A percentile compares a stretch with the other conserved stretches of the same genome.
Conservation (phyloP, 2,797 vertebrate genomes). For the Poeciliopsis infans region DNA sequence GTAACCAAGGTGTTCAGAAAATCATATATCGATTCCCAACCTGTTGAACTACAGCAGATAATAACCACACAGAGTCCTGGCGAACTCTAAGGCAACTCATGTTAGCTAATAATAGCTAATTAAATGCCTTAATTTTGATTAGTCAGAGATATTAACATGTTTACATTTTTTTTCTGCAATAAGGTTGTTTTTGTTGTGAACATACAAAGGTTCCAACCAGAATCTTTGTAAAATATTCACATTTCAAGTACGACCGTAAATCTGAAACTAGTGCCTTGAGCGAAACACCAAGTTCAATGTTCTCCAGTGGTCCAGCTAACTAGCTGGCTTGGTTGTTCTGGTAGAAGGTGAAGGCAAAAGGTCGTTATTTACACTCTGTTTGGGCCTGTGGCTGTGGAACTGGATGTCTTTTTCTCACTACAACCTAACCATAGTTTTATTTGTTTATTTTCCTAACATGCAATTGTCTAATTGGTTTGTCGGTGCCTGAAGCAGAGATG, state of each 20-base stretch:
- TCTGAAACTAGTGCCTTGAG: neutral
- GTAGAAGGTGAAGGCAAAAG: constrained; percentile 54
- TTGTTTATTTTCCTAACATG: constrained; percentile 38
- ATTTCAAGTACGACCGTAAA: neutral
- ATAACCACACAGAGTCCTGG: neutral
- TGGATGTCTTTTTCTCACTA: neutral
- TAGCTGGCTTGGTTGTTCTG: constrained; percentile 27
- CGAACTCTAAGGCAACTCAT: neutral
- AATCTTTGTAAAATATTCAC: neutral
- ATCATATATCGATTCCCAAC: neutral
- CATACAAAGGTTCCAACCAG: no score
- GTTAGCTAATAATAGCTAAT: neutral
- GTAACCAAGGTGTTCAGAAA: neutral
- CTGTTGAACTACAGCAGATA: neutral
- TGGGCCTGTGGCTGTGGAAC: constrained; percentile 9
- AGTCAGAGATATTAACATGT: neutral
- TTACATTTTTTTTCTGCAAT: neutral
- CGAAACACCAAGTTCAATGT: neutral
- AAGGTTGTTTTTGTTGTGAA: neutral
- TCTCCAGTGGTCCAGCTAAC: neutral
- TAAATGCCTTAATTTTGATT: no score
- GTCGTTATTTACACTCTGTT: constrained; percentile 41
- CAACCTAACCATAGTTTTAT: constrained; percentile 38
- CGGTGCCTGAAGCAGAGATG: constrained; percentile 48
- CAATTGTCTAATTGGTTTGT: constrained; percentile 56